Percentiles rank a stretch among this genome's conserved stretches.
Evolutionary conservation across 2,888 invertebrate species (phyloP).

Genomic region (Schizaphis graminum): DNA sequence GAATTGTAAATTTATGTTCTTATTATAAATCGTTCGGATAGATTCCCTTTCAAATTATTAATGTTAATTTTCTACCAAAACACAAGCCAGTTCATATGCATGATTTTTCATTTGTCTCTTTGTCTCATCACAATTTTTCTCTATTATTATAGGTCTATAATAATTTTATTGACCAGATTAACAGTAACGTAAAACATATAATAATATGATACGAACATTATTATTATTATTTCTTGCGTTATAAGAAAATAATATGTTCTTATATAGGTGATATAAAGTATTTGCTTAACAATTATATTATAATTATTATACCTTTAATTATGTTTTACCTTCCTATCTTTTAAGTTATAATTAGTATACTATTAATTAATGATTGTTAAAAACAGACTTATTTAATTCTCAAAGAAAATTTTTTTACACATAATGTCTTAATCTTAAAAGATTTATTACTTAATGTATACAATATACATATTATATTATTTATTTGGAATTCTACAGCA

Average conservation of each 20-base stretch:
- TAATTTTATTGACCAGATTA: neutral
- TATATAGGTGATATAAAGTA: neutral
- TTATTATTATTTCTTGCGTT: neutral
- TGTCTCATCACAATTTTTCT: neutral
- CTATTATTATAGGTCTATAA: neutral
- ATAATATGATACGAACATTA: neutral
- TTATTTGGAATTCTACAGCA: neutral
- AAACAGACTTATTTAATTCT: neutral
- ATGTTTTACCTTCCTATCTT: neutral
- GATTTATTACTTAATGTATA: no score
- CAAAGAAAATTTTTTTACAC: neutral
- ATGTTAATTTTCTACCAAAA: neutral
- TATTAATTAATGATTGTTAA: neutral
- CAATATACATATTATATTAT: neutral
- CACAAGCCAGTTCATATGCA: neutral
- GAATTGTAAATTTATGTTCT: slow-evolving; percentile 7
- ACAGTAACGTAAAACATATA: neutral
- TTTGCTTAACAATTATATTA: neutral
- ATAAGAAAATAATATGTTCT: neutral
- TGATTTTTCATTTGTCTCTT: slow-evolving; percentile 15
- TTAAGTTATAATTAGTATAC: neutral
- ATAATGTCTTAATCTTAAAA: neutral
- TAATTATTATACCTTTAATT: neutral
- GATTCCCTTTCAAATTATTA: neutral
- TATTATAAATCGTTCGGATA: neutral